Evolutionary conservation across 2,888 invertebrate genomes (phyloP), one percentile per base, ranked within the genome.

Genomic region (Dynastes maya): DNA sequence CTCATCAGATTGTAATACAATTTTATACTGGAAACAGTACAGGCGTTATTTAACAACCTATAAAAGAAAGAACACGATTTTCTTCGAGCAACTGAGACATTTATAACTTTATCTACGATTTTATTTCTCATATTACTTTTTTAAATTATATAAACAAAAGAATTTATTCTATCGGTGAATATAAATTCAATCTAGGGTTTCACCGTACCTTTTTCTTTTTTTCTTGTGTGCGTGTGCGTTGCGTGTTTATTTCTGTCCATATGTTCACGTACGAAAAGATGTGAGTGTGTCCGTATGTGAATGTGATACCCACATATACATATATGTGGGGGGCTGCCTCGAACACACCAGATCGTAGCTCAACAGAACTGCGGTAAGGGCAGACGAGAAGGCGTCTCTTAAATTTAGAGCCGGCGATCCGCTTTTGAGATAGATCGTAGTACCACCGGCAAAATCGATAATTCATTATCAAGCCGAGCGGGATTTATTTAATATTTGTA

Each of bases 351-450:
- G 67, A 67, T 67, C 64, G 75, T 64, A 72, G 64, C 74, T 58
- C 49, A 67, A 49, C 53, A 29, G 53, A 74, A 58, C 74, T 37
- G 64, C 63, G 55, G 76, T 58, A 32, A 67, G 53, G 63, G 80
- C 79, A 83, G 83, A 81, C 82, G 80, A 80, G 81, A 80, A 81
- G 82, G 82, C 83, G 83, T 83, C 81, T 80, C 80, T 83, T 81
- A 81, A 81, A 83, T 83, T 82, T 83, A 81, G 81, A 82, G 78
- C 82, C 83, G 82, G 82, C 78, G 83, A 83, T 82, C 81, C 77
- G 80, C 82, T 82, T 82, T 82, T 81, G 81, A 82, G 83, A 83
- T 83, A 82, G 53, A 64, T 55, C 77, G 74, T 53, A 72, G 72
- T 61, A 77, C 79, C 79, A 74, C 74, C 77, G 79, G 79, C 79